Conservation (phyloP, 2,113 vertebrate species). For the Pollimyrus isidori region DNA sequence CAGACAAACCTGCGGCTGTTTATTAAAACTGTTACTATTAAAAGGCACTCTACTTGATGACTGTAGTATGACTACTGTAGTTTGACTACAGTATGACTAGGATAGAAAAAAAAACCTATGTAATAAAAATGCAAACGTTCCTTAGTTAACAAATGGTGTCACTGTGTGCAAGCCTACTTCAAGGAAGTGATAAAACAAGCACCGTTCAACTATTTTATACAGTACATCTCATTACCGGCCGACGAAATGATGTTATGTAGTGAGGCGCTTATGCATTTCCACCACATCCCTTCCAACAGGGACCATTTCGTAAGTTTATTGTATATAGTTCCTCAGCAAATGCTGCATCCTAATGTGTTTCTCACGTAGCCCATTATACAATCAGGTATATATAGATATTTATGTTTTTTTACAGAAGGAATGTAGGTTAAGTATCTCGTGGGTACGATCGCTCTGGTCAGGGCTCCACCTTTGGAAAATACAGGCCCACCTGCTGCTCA, state of each 20-base stretch:
- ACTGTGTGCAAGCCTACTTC: not conserved
- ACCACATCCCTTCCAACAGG: not conserved
- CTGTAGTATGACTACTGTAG: conserved; percentile 6
- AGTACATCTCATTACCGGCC: not conserved
- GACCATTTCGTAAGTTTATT: not conserved
- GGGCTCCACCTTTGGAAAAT: not conserved
- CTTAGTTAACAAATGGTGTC: not conserved
- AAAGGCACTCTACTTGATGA: not conserved
- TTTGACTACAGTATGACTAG: not conserved
- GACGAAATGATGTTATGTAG: not conserved
- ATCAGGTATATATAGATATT: not conserved
- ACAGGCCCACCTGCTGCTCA: not conserved
- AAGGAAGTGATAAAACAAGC: not conserved
- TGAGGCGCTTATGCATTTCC: not conserved
- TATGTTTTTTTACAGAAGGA: not conserved
- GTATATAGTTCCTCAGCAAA: not conserved
- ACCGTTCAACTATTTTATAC: not conserved
- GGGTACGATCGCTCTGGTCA: not conserved
- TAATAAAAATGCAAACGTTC: conserved; percentile 3
- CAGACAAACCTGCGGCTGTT: not conserved
- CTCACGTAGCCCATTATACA: conserved; percentile 1
- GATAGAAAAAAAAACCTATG: not conserved
- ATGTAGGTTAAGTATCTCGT: not conserved
- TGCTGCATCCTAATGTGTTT: not conserved
- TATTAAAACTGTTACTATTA: not conserved